These are phyloP conservation scores for Homarus americanus DNA, from an alignment of 1,140 invertebrate species.

Conservation along the genomic window DNA sequence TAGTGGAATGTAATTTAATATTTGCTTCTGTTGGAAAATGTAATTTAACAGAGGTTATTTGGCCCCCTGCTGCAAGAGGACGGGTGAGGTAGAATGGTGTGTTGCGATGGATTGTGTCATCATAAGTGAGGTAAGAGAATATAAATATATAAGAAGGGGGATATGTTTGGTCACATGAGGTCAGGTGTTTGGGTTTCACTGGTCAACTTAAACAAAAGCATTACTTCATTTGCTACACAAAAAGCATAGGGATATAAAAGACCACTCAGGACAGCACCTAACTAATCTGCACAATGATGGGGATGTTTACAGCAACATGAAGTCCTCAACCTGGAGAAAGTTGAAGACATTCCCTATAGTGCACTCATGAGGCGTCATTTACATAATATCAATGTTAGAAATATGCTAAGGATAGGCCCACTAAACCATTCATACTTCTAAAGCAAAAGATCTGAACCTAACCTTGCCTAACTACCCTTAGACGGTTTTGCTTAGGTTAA, in stretches of 20 bases:
- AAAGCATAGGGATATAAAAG: neutral
- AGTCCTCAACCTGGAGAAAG: no score
- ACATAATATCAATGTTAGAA: no score
- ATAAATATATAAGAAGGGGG: neutral
- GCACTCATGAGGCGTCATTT: no score
- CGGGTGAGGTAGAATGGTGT: slow-evolving; percentile 31
- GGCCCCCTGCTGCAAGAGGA: neutral
- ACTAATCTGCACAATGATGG: neutral
- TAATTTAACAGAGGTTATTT: slow-evolving; percentile 1
- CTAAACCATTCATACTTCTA: no score
- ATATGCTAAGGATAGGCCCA: no score
- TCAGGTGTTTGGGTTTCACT: neutral
- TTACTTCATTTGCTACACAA: neutral
- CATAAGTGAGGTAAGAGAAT: slow-evolving; percentile 5
- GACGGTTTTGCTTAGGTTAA: no score
- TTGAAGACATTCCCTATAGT: no score
- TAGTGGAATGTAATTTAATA: no score
- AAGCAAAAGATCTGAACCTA: no score
- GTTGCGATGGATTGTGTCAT: neutral
- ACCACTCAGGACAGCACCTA: neutral
- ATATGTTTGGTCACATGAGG: slow-evolving; percentile 19
- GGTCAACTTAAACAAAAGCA: neutral
- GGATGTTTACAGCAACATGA: no score
- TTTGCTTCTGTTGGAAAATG: no score
- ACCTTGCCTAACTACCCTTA: no score